Percentiles rank a stretch among this genome's conserved stretches.
These are phyloP conservation scores for Odobenus rosmarus DNA, from an alignment of 2,113 vertebrate species.

Conservation along the genomic window DNA sequence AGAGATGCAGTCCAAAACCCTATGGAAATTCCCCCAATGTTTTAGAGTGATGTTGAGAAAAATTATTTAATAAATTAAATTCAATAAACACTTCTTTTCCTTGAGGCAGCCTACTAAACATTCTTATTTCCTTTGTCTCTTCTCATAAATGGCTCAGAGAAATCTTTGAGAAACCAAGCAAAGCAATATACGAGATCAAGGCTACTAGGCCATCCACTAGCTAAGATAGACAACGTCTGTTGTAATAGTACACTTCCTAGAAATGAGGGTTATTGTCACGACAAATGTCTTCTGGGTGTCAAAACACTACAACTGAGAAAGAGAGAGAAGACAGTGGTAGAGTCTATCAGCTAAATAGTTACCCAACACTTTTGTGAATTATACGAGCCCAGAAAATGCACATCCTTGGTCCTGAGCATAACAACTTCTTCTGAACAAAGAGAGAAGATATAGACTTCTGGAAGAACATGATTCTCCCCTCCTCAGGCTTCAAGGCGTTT, in stretches of 20 bases:
- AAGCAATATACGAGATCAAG: not conserved
- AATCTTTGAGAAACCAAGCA: conserved; percentile 68
- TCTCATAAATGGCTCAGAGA: conserved; percentile 41
- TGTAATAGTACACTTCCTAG: not conserved
- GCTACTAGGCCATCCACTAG: not conserved
- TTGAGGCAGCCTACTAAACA: conserved; percentile 35
- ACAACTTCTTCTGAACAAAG: not conserved
- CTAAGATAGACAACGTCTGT: conserved; percentile 24
- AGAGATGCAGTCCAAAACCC: not conserved
- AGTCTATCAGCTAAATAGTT: not conserved
- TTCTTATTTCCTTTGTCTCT: conserved; percentile 61
- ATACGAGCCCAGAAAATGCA: not conserved
- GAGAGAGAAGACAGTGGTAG: not conserved
- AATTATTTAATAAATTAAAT: conserved; percentile 53
- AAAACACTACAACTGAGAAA: not conserved
- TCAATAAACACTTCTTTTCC: conserved; percentile 56
- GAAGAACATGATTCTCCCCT: not conserved
- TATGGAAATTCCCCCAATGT: not conserved
- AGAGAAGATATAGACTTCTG: not conserved
- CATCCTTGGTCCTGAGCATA: not conserved
- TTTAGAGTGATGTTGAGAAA: conserved; percentile 35
- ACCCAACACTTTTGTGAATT: conserved; percentile 42
- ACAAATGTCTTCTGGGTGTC: not conserved
- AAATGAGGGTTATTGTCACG: not conserved
- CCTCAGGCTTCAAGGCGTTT: not conserved